A percentile compares a stretch with the other conserved stretches of the same genome.
These are phyloP conservation scores for Rhinogobius similis DNA, from an alignment of 2,113 vertebrate species.

Conservation along the genomic window DNA sequence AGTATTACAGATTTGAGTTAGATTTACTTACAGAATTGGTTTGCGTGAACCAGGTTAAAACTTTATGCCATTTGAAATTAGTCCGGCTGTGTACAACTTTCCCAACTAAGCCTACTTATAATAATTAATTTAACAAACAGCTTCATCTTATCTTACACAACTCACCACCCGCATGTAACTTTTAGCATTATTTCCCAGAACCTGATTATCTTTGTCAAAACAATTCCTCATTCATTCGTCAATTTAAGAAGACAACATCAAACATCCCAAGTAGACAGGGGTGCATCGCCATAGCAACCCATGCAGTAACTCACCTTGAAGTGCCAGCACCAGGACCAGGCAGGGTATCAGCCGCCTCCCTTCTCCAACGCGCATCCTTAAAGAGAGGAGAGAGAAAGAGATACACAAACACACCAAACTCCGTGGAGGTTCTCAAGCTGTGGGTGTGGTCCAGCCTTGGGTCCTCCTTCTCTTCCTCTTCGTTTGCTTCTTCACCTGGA, in stretches of 20 bases:
- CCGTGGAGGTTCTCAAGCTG: conserved; percentile 15
- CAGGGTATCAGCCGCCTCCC: conserved; percentile 46
- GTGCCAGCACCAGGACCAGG: conserved; percentile 48
- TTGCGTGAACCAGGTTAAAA: no score
- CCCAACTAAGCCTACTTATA: no score
- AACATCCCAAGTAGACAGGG: conserved; percentile 3
- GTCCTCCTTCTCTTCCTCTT: conserved; percentile 19
- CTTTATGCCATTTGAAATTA: no score
- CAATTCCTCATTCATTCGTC: background rate
- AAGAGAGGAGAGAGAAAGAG: conserved; percentile 14
- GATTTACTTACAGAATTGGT: no score
- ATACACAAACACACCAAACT: conserved; percentile 26
- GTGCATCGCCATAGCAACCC: conserved; percentile 7
- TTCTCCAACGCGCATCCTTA: conserved; percentile 58
- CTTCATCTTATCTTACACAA: no score
- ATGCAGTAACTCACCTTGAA: conserved; percentile 69
- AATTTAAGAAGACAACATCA: background rate
- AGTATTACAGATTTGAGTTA: no score
- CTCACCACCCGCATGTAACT: no score
- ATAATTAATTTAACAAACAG: no score
- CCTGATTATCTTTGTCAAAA: background rate
- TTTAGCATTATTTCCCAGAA: no score
- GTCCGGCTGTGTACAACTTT: no score
- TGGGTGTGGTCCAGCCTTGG: conserved; percentile 36
- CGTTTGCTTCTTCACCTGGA: conserved; percentile 6